Evolutionary conservation across 2,113 vertebrate genomes (phyloP), one percentile per base, ranked within the genome.

Genomic region (Chaetodon auriga): DNA sequence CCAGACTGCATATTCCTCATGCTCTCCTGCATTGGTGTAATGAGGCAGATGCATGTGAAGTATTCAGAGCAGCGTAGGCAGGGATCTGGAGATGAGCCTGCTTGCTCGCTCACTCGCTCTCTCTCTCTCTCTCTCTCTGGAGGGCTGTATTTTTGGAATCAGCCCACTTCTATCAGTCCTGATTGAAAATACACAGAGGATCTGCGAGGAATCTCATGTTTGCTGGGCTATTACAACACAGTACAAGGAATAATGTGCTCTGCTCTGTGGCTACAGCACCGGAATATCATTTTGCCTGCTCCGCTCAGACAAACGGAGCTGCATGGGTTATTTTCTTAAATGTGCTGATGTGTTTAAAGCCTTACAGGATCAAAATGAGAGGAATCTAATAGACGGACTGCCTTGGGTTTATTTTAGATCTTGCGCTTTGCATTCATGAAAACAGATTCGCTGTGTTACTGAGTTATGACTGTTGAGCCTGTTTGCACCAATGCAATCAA

Each of bases 121-220:
- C 65, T 54, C 65, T 78, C 69, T 51, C 82, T 65, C 71, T 25
- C 68, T 82, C 58, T 86, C 83, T 90, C 78, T 85, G 71, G 87
- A 79, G 82, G 73, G 55, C 79, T 76, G 72, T 94, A 93, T 93
- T 93, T 94, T 90, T 94, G 92, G 91, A 93, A 84, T 90, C 76
- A 81, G 55, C 90, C 78, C 85, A 87, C 87, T 93, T 92, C 78
- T 89, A 85, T 90, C 79, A 86, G 87, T 70, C 73, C 90, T 74
- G 77, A 89, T 83, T 89, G 82, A 88, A 86, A 87, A 92, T 82
- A 87, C 82, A 93, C 71, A 46, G 78, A 84, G 78, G 84, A 90
- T 84, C 76, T 82, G 80, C 70, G 60, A 72, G 68, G 70, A 78
- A 86, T 74, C 60, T 80, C 54, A 43, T 89, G 78, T 88, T 86